These are phyloP conservation scores for Leptinotarsa texana DNA, from an alignment of 1,140 invertebrate genomes.

Conservation along the genomic window DNA sequence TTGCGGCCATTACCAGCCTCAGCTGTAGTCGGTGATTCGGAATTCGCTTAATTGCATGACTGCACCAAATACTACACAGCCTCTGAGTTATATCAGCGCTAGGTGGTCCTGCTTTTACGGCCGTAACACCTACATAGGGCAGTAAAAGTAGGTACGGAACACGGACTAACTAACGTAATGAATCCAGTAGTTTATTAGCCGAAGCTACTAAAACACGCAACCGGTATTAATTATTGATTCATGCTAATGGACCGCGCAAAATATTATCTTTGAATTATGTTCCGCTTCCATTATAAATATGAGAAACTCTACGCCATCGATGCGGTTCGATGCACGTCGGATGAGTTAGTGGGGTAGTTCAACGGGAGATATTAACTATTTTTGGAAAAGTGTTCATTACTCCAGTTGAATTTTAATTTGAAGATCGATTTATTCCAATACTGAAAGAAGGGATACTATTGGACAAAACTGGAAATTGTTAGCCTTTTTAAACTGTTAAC, in stretches of 20 bases:
- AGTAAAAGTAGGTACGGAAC: conserved; percentile 5
- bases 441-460: too few relatives aligned
- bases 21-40: background rate
- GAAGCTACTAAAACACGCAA: conserved; percentile 38
- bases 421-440: too few relatives aligned
- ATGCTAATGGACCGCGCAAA: conserved; percentile 39
- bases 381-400: too few relatives aligned
- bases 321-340: background rate
- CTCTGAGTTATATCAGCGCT: conserved; percentile 7
- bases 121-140: conserved; percentile 10
- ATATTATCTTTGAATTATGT: conserved; percentile 27
- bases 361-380: too few relatives aligned
- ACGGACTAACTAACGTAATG: conserved; percentile 31
- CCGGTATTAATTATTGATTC: conserved; percentile 44
- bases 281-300: conserved; percentile 23
- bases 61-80: conserved; percentile 5
- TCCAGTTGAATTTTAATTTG: too few relatives aligned
- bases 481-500: too few relatives aligned
- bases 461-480: too few relatives aligned
- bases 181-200: conserved; percentile 40
- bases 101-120: conserved; percentile 16
- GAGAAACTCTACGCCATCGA: conserved; percentile 12
- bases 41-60: conserved; percentile 8
- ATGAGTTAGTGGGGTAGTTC: background rate
- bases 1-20: background rate